Conservation (phyloP, 2,113 vertebrate genomes). For the Malaclemys terrapin region DNA sequence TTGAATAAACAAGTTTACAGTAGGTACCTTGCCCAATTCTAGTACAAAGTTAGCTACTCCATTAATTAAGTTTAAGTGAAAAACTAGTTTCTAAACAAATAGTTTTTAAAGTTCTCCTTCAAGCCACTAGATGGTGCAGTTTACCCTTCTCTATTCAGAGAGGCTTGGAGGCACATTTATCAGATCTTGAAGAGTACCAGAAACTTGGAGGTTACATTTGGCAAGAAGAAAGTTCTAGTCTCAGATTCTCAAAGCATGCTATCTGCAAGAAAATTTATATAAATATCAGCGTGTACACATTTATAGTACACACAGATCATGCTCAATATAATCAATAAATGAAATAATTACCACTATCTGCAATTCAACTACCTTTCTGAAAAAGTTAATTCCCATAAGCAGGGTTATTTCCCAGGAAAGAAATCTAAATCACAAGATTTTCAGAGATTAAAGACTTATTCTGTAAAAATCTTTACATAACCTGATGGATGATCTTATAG, state of each 20-base stretch:
- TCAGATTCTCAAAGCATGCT: background rate
- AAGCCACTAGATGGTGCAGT: slow-evolving; percentile 65
- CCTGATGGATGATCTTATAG: background rate
- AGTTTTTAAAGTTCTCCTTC: background rate
- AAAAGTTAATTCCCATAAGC: background rate
- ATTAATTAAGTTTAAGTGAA: background rate
- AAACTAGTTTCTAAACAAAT: background rate
- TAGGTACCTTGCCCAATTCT: background rate
- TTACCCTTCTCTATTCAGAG: background rate
- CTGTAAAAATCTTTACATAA: background rate
- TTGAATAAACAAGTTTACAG: background rate
- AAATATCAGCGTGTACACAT: background rate
- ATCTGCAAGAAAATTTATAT: background rate
- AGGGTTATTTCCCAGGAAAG: background rate
- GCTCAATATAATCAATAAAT: background rate
- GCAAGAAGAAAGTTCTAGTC: background rate
- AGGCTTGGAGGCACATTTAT: background rate
- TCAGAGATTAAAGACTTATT: background rate
- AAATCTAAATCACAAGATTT: background rate
- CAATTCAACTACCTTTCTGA: background rate
- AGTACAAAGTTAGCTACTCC: background rate
- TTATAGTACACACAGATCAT: background rate
- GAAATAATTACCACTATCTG: background rate
- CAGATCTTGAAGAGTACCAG: background rate
- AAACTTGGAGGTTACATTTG: background rate